A percentile compares a stretch with the other conserved stretches of the same genome.
Evolutionary conservation across 1,140 invertebrate genomes (phyloP).

Genomic region (Drosophila setifemur): DNA sequence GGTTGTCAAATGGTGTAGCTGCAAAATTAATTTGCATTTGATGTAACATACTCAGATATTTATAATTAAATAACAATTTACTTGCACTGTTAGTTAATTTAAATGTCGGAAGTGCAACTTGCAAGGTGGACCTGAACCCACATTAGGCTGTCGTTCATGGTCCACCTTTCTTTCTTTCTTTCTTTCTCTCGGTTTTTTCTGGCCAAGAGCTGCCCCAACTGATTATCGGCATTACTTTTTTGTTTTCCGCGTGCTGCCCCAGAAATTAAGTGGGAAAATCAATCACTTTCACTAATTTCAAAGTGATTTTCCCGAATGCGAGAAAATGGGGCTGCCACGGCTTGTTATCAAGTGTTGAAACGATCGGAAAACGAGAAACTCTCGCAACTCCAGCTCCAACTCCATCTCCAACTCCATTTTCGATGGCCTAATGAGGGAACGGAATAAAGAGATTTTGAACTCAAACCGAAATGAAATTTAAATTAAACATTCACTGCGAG

Average conservation of each 20-base stretch:
- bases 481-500: conserved; percentile 48
- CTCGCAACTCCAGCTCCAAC: too few relatives aligned
- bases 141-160: conserved; percentile 51
- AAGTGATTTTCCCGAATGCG: conserved; percentile 64
- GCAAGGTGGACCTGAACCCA: conserved; percentile 22
- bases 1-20: conserved; percentile 23
- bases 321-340: conserved; percentile 51
- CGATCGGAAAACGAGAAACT: conserved; percentile 21
- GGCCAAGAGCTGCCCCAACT: conserved; percentile 40
- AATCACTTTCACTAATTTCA: conserved; percentile 79
- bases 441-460: conserved; percentile 59
- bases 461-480: conserved; percentile 58
- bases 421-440: conserved; percentile 4
- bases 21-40: too few relatives aligned
- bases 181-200: too few relatives aligned
- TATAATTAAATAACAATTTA: too few relatives aligned
- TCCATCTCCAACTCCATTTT: too few relatives aligned
- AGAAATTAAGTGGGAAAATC: conserved; percentile 76
- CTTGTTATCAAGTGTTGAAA: conserved; percentile 75
- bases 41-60: too few relatives aligned
- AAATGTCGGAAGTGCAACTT: conserved; percentile 48
- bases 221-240: conserved; percentile 68
- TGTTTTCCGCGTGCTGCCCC: conserved; percentile 26
- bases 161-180: conserved; percentile 19
- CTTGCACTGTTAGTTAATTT: too few relatives aligned